Base-by-base conservation (phyloP, 1,140 invertebrate species). In the Oscheius sp. region DNA sequence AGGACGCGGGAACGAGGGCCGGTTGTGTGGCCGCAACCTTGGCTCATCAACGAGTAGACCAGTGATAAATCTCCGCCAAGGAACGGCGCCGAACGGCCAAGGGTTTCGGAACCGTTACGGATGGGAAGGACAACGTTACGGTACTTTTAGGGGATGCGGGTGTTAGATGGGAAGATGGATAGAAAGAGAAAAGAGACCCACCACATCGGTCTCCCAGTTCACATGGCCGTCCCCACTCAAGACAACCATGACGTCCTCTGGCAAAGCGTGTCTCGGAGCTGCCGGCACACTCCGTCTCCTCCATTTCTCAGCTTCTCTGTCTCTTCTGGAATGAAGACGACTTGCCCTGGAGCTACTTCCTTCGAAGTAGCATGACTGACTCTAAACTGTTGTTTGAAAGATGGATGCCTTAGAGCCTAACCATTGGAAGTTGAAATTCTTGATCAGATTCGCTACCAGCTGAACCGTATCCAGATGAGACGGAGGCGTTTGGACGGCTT, bases 371-470 rank as follows among this genome's bases (percentile, higher is more conserved):
- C 13, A 35, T 34, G 61, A 35, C 15, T 31, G 29, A 4, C 31
- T 35, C 29, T 34, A 29, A 20, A 36, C 29, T 28, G 23, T 18
- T 31, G 3, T 59, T 29, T 18, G 15, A 61, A 28, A 4, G 15
- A 0, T 1, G 3, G 31, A 61, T 28, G 10, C 23, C 10, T 26
- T 52, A 7, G 3, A 52, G 49, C 20, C 46, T 23, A 4, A 64
- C 62, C 20, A 38, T 42, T n/a, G 45, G 18, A 52, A 46, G 23
- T 10, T 35, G 32, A 38, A 67, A 35, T 26, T 68, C 67, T 20
- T 68, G 67, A 18, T 68, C 67, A 23, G 67, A 68, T 28, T 68
- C 65, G 28, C 65, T 55, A 1, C 65, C 46, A 34, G 42, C 67
- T 26, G 67, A 68, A 3, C 49, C 67, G 36, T 68, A 68, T 29